A percentile compares a stretch with the other conserved stretches of the same genome.
These are phyloP conservation scores for Pelobates fuscus DNA, from an alignment of 2,113 vertebrate genomes.

Conservation along the genomic window DNA sequence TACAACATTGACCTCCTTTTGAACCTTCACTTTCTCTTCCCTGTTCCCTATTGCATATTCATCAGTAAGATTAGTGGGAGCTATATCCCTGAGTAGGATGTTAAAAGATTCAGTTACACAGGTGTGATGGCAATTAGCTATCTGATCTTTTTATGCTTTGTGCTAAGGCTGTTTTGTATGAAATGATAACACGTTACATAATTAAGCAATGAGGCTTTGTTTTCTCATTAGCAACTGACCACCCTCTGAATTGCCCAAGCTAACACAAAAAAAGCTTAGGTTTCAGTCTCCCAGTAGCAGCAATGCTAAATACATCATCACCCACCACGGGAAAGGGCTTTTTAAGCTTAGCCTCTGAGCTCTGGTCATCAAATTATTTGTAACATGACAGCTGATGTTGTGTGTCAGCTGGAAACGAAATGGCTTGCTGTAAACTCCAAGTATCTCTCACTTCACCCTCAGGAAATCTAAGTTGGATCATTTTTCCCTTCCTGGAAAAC, in stretches of 20 bases:
- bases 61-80: constrained; percentile 11
- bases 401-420: constrained; percentile 88
- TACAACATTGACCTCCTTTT: constrained; percentile 27
- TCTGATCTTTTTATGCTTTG: constrained; percentile 15
- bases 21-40: constrained; percentile 14
- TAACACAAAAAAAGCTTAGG: constrained; percentile 62
- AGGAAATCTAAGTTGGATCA: constrained; percentile 81
- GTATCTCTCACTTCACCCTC: constrained; percentile 86
- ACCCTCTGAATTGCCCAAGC: constrained; percentile 61
- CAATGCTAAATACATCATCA: constrained; percentile 61
- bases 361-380: constrained; percentile 73
- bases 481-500: constrained; percentile 81
- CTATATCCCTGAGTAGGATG: constrained; percentile 15
- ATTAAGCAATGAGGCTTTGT: constrained; percentile 63
- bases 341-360: constrained; percentile 64
- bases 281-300: constrained; percentile 58
- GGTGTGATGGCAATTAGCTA: constrained; percentile 20
- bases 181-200: constrained; percentile 36
- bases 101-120: constrained; percentile 27
- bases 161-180: constrained; percentile 10
- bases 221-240: constrained; percentile 58
- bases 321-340: constrained; percentile 60
- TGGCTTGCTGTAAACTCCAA: constrained; percentile 76
- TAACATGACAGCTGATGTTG: constrained; percentile 87
- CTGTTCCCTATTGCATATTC: constrained; percentile 17